phyloP scores from a whole-genome alignment of 1,140 invertebrate species.

The Macrobrachium nipponense region DNA sequence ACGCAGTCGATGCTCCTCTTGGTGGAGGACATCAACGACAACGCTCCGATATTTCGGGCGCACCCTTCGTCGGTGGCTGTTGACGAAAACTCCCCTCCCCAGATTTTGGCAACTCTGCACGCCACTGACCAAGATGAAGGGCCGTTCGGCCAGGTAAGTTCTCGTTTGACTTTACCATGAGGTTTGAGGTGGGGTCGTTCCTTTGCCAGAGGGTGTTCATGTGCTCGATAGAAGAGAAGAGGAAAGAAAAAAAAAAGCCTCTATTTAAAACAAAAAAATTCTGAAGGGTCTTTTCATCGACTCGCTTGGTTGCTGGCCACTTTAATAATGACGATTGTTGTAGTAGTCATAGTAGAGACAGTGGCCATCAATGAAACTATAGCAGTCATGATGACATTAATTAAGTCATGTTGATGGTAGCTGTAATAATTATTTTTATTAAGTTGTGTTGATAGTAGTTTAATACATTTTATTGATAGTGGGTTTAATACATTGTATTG shows the following conservation, averaged over 20 bases:
- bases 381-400: not conserved
- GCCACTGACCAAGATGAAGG: conserved; percentile 91
- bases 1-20: conserved; percentile 88
- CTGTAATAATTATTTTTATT: no score
- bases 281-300: no score
- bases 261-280: no score
- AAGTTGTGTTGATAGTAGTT: no score
- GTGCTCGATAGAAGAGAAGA: no score
- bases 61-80: conserved; percentile 85
- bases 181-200: not conserved
- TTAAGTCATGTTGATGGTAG: no score
- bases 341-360: not conserved
- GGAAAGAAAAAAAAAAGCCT: no score
- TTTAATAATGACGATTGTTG: not conserved
- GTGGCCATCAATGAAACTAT: not conserved
- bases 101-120: conserved; percentile 83
- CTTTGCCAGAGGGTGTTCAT: no score
- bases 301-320: no score
- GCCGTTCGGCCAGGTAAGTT: conserved; percentile 86
- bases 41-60: conserved; percentile 86
- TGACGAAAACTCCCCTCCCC: conserved; percentile 79
- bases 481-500: no score
- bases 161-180: not conserved
- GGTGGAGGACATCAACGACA: conserved; percentile 93
- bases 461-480: no score